Evolutionary conservation across 2,113 vertebrate species (phyloP).

Genomic region (Erythrocebus patas): DNA sequence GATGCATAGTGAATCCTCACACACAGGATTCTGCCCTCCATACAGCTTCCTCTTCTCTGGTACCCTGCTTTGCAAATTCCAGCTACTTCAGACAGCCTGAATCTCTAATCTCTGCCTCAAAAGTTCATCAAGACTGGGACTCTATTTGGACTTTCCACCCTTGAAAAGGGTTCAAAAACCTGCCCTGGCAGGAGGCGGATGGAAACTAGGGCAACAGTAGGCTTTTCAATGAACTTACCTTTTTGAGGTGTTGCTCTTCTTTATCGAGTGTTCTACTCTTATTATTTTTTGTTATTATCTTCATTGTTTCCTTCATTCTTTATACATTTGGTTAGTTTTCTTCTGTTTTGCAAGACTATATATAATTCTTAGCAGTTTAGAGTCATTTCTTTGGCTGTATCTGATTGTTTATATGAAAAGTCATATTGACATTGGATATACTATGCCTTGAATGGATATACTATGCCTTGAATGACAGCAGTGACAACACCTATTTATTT

Average conservation of each 20-base stretch:
- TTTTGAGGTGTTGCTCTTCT: background rate
- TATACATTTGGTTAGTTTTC: background rate
- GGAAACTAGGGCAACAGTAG: background rate
- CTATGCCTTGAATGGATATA: background rate
- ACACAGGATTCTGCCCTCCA: background rate
- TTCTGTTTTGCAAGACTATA: background rate
- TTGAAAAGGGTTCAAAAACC: background rate
- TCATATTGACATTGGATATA: background rate
- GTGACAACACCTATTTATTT: background rate
- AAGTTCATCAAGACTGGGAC: background rate
- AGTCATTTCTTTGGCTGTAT: background rate
- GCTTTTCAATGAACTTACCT: background rate
- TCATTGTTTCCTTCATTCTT: background rate
- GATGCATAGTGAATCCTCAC: background rate
- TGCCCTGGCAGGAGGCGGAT: no score
- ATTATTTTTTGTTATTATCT: background rate
- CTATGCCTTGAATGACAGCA: background rate
- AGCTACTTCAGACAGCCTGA: background rate
- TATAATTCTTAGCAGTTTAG: background rate
- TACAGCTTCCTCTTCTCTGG: background rate
- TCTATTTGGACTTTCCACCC: background rate
- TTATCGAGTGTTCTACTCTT: background rate
- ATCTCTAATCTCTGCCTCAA: background rate
- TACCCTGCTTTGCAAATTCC: background rate
- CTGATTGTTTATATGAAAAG: background rate